Base-by-base conservation (phyloP, 2,888 invertebrate genomes). In the Shargacucullia verbasci region DNA sequence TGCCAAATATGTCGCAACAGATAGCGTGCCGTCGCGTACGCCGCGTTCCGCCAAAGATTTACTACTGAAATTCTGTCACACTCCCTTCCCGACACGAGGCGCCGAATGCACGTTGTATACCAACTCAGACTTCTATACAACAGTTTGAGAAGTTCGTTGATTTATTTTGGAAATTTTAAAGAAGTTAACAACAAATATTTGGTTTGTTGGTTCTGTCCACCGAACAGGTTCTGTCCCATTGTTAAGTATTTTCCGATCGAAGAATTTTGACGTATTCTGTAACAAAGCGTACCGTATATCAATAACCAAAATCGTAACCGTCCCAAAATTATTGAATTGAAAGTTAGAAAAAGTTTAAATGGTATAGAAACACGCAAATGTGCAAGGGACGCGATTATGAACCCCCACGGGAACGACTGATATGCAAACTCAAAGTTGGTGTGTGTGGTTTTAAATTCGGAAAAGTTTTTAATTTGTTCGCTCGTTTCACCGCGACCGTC, bases 1-100 rank as follows among this genome's bases (percentile, higher is more conserved):
- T 91, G 92, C 93, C 92, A 93, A 93, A 92, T 92, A 90, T 90
- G 91, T 90, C 90, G 86, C 85, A 80, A 85, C 85, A 86, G 88
- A 89, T 90, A 91, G 84, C 83, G 78, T 47, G 58, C 74, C 71
- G 48, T 71, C 60, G 70, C 67, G 62, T 57, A 54, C 50, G 59
- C 31, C 69, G 73, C 74, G 63, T 73, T 77, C 65, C 50, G 69
- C 58, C 50, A 56, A 54, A 84, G 85, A 89, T 89, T 89, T 87
- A 89, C 86, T 85, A 79, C 86, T 83, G 80, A 83, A 85, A 86
- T 82, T 79, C 83, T 87, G 86, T 85, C 86, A 85, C 84, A 84
- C 75, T 75, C 70, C 72, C 59, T 79, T 77, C 76, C 78, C 64
- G 53, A 73, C 59, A 53, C 68, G 59, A 70, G 49, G 65, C 67